A percentile compares a stretch with the other conserved stretches of the same genome.
Conservation (phyloP, 2,113 vertebrate genomes). For the Alligator mississippiensis region DNA sequence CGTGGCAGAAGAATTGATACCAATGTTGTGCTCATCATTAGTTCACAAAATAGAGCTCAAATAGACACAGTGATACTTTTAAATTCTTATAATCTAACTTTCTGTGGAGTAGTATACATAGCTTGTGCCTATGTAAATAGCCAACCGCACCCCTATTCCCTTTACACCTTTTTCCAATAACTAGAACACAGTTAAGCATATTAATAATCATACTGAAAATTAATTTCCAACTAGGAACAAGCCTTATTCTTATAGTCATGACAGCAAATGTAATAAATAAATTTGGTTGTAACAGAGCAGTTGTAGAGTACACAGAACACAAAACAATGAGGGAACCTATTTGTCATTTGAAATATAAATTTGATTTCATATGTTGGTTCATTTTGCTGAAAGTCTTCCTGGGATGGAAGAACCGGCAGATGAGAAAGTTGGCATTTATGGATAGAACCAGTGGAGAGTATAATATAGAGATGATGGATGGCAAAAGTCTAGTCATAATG, state of each 20-base stretch:
- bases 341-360: neutral
- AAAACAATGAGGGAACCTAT: neutral
- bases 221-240: neutral
- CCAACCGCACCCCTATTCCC: neutral
- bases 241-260: neutral
- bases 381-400: neutral
- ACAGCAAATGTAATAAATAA: neutral
- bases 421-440: neutral
- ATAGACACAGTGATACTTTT: neutral
- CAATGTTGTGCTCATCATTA: neutral
- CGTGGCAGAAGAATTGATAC: neutral
- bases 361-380: neutral
- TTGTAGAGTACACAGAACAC: neutral
- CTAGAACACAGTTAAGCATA: neutral
- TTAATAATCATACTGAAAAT: neutral
- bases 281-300: neutral
- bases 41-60: neutral
- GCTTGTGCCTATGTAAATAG: neutral
- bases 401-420: neutral
- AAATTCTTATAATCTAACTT: neutral
- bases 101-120: neutral
- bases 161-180: neutral
- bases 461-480: neutral
- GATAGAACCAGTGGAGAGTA: neutral
- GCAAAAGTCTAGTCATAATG: neutral